Evolutionary conservation across 2,888 invertebrate genomes (phyloP), one percentile per base, ranked within the genome.

Genomic region (Augochlorella aurata): DNA sequence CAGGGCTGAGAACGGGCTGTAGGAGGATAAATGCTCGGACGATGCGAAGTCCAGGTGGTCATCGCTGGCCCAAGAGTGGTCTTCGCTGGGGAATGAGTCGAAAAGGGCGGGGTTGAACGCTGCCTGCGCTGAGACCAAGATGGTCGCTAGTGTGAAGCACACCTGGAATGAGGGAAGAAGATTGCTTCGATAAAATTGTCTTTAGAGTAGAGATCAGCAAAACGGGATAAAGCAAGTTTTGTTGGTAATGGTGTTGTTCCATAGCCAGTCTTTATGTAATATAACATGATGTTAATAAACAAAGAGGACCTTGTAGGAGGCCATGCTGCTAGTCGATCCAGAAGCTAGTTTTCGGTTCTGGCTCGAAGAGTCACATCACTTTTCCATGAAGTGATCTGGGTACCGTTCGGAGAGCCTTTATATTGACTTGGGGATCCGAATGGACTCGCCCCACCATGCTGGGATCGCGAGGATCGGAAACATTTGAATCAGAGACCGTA

Each of bases 321-420:
- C 73, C 91, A 90, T 90, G 81, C 24, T 81, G 82, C 66, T 67
- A 63, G 75, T 63, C 68, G 67, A 75, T 82, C 71, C 67, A 44
- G 66, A 65, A 68, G 81, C 77, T 38, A 72, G 75, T 54, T 85
- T 84, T 58, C 77, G 74, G 76, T 89, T 85, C 74, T 82, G 82
- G 84, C 86, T 79, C 76, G 82, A 73, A 83, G 85, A 81, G 83
- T 74, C 83, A 84, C 89, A 89, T 89, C 89, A 91, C 91, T 92
- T 91, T 91, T 89, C 88, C 88, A 87, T 85, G 89, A 91, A 92
- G 90, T 92, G 92, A 92, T 88, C 90, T 84, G 79, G 79, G 82
- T 84, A 84, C 72, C 58, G 76, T 76, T 75, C 80, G 79, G 79
- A 87, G 88, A 85, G 89, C 88, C 89, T 93, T 93, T 93, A 93